Percentiles rank a stretch among this genome's conserved stretches.
Conservation (phyloP, 2,113 vertebrate species). For the Limanda limanda region DNA sequence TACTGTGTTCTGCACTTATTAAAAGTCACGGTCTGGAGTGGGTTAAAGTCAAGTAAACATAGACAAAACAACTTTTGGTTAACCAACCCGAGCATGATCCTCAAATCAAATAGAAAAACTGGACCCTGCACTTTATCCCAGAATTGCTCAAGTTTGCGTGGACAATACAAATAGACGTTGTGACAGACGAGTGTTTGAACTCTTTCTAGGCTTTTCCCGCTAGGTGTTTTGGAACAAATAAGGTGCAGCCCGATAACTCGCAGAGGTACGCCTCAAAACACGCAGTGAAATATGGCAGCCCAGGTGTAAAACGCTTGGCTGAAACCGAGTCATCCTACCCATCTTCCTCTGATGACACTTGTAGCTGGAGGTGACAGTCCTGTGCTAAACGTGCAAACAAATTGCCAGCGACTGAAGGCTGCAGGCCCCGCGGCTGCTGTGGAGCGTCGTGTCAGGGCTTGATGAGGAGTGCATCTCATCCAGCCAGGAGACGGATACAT, state of each 20-base stretch:
- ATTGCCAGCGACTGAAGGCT: constrained; percentile 41
- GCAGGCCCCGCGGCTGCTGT: constrained; percentile 41
- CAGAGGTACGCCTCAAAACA: not conserved
- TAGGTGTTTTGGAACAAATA: not conserved
- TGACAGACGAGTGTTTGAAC: not conserved
- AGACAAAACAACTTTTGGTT: no score
- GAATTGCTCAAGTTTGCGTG: no score
- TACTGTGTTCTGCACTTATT: no score
- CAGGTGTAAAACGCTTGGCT: constrained; percentile 1
- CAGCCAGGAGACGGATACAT: constrained; percentile 47
- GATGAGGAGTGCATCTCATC: constrained; percentile 61
- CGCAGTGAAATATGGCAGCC: not conserved
- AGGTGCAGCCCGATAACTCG: not conserved
- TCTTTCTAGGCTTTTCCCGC: not conserved
- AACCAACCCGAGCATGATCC: no score
- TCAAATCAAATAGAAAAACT: no score
- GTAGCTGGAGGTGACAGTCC: constrained; percentile 39
- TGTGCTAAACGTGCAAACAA: constrained; percentile 54
- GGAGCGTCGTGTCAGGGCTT: constrained; percentile 62
- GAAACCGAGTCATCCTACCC: not conserved
- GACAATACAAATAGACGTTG: not conserved
- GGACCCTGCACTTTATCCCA: no score
- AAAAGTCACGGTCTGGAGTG: no score
- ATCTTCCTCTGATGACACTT: constrained; percentile 15
- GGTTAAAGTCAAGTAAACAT: no score